These are phyloP conservation scores for Tenodera sinensis DNA, from an alignment of 2,888 invertebrate genomes.

Conservation along the genomic window DNA sequence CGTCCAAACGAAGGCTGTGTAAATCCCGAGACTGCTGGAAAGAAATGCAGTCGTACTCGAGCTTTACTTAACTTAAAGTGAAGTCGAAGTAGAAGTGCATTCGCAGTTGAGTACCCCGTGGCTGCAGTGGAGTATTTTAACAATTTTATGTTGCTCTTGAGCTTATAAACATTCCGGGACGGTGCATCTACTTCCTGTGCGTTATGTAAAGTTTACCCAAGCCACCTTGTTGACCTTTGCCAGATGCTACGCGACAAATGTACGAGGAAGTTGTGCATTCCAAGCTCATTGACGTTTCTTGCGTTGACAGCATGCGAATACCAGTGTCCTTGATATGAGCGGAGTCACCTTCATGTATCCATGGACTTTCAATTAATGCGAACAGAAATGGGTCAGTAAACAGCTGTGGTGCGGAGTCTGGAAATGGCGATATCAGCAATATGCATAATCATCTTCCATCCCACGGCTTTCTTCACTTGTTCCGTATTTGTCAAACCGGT, in stretches of 20 bases:
- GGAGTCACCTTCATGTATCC: neutral
- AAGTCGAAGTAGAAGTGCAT: too few species aligned
- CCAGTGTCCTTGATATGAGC: neutral
- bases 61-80: too few species aligned
- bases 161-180: neutral
- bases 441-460: too few species aligned
- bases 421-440: neutral
- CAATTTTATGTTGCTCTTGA: neutral
- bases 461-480: too few species aligned
- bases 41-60: too few species aligned
- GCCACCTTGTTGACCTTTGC: neutral
- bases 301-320: neutral
- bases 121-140: too few species aligned
- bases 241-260: neutral
- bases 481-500: too few species aligned
- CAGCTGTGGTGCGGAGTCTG: neutral
- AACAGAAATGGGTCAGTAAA: neutral
- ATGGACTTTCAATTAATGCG: neutral
- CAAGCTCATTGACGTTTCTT: neutral
- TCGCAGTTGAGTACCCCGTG: too few species aligned
- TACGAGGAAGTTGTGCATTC: neutral
- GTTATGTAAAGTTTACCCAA: neutral
- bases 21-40: too few species aligned
- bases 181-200: neutral
- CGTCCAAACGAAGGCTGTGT: too few species aligned